phyloP scores from a whole-genome alignment of 2,113 vertebrate species.

The Pollimyrus isidori region DNA sequence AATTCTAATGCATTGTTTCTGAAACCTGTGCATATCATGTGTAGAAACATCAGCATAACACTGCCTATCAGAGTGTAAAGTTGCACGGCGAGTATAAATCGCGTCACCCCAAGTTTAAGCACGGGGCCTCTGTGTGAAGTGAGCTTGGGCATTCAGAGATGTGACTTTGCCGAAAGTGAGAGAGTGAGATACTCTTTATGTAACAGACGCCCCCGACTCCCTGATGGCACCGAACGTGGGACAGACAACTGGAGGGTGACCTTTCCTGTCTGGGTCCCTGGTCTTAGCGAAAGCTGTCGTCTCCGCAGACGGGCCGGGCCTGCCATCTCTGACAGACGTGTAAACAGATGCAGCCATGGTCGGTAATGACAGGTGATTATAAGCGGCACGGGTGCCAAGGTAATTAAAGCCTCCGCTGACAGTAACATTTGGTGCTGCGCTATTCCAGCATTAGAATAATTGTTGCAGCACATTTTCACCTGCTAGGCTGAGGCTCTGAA shows the following conservation, averaged over 20 bases:
- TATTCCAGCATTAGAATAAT: conserved; percentile 69
- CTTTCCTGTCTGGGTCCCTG: conserved; percentile 52
- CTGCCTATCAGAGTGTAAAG: background rate
- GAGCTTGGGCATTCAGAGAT: background rate
- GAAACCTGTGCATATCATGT: background rate
- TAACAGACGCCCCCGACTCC: conserved; percentile 7
- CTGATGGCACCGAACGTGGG: background rate
- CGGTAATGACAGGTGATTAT: conserved; percentile 88
- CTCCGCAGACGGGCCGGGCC: conserved; percentile 48
- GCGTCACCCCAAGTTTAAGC: background rate
- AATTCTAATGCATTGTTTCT: background rate
- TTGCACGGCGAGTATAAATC: background rate
- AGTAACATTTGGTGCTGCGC: conserved; percentile 76
- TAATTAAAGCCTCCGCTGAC: conserved; percentile 81
- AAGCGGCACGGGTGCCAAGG: conserved; percentile 75
- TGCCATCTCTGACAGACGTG: conserved; percentile 75
- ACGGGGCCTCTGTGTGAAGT: background rate
- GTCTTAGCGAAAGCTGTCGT: conserved; percentile 48
- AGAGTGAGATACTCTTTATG: background rate
- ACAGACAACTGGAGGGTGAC: conserved; percentile 40
- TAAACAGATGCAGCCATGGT: conserved; percentile 81
- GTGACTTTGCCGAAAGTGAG: background rate
- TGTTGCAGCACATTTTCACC: conserved; percentile 58
- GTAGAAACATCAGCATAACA: background rate
- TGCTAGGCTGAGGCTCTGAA: conserved; percentile 54